Conservation (phyloP, 2,888 invertebrate genomes). For the Cynaeus angustus region DNA sequence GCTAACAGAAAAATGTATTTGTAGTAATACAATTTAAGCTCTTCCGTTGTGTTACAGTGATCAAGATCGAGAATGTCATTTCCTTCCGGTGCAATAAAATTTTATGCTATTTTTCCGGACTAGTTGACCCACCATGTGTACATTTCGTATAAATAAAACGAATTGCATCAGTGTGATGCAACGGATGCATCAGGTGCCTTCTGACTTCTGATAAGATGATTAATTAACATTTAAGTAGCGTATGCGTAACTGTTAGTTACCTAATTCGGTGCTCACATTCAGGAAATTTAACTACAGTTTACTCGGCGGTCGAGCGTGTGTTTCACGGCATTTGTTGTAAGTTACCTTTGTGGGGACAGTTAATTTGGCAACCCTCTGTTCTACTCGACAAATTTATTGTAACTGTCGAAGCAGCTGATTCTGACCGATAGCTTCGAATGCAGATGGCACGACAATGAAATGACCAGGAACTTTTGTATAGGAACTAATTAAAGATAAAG, state of each 20-base stretch:
- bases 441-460: constrained; percentile 17
- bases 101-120: constrained; percentile 47
- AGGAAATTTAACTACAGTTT: not conserved
- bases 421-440: constrained; percentile 13
- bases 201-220: constrained; percentile 2
- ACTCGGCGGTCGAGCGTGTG: not conserved
- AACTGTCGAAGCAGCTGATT: constrained; percentile 34
- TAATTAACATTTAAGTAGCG: not conserved
- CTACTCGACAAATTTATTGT: constrained; percentile 16
- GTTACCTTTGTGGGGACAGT: not conserved
- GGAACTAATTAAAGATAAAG: not conserved
- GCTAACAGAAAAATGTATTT: no score
- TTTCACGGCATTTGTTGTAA: constrained; percentile 7
- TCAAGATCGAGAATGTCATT: constrained; percentile 23
- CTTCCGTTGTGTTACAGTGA: no score
- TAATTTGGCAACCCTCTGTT: constrained; percentile 6
- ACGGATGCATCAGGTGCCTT: constrained; percentile 12
- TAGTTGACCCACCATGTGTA: constrained; percentile 22
- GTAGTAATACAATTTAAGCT: no score
- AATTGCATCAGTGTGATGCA: constrained; percentile 25
- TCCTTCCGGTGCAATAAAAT: constrained; percentile 49
- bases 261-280: not conserved
- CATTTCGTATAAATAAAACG: constrained; percentile 26
- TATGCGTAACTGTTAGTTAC: not conserved
- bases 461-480: not conserved